Evolutionary conservation across 1,140 invertebrate species (phyloP).

Genomic region (Dreissena rostriformis): DNA sequence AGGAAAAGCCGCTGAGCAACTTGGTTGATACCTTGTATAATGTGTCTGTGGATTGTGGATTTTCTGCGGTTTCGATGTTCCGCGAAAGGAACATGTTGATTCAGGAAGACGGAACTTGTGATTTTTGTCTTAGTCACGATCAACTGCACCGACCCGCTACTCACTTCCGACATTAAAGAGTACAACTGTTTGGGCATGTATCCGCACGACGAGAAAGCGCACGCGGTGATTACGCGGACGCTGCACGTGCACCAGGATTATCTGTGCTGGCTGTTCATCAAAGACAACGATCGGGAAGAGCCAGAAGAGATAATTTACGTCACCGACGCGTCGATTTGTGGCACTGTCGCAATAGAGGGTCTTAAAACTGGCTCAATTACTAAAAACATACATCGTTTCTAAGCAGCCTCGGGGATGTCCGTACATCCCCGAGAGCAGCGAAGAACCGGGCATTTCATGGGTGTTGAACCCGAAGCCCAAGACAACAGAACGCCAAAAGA

Average conservation of each 20-base stretch:
- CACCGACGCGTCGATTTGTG: conserved; percentile 31
- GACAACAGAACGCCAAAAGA: too few species aligned
- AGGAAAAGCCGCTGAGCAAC: conserved; percentile 45
- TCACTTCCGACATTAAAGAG: conserved; percentile 46
- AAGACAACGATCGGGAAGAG: too few species aligned
- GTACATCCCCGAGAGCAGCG: too few species aligned
- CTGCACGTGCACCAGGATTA: conserved; percentile 51
- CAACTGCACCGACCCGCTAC: conserved; percentile 36
- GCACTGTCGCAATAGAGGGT: conserved; percentile 23
- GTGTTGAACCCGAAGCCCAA: too few species aligned
- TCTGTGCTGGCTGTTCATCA: conserved; percentile 62
- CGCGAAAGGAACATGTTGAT: background rate
- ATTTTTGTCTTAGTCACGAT: conserved; percentile 52
- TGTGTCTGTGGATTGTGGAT: conserved; percentile 30
- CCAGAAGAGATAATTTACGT: conserved; percentile 21
- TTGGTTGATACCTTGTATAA: conserved; percentile 32
- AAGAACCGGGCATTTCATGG: too few species aligned
- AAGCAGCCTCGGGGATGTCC: too few species aligned
- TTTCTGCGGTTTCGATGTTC: conserved; percentile 7
- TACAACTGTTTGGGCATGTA: conserved; percentile 63
- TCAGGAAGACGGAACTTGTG: conserved; percentile 43
- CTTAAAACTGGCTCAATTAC: conserved; percentile 14
- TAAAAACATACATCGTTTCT: too few species aligned
- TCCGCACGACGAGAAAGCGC: conserved; percentile 56
- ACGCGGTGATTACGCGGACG: conserved; percentile 57